phyloP scores from a whole-genome alignment of 1,140 invertebrate species.

The Heliconius himera region DNA sequence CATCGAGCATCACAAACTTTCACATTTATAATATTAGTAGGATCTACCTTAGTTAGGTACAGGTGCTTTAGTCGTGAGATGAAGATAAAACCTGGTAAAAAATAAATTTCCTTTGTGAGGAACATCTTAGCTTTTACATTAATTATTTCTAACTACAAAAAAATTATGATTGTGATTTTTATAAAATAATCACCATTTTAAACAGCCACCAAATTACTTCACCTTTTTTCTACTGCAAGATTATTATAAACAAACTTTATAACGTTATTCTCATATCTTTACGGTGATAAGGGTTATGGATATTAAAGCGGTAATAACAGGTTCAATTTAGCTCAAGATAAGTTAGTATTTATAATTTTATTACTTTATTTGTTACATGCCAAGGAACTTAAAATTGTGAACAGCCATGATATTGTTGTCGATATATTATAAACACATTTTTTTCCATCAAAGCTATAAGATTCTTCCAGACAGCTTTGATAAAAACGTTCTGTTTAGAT shows the following conservation, averaged over 20 bases:
- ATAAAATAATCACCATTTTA: too few species aligned
- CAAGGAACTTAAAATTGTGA: background rate
- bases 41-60: too few species aligned
- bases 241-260: background rate
- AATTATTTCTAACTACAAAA: too few species aligned
- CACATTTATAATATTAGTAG: too few species aligned
- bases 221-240: too few species aligned
- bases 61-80: too few species aligned
- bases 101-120: too few species aligned
- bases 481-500: conserved; percentile 1
- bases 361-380: background rate
- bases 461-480: background rate
- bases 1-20: too few species aligned
- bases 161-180: too few species aligned
- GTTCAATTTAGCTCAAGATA: background rate
- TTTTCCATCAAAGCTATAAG: background rate
- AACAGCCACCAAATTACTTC: too few species aligned
- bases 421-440: background rate
- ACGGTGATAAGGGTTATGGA: background rate
- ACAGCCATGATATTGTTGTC: background rate
- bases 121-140: too few species aligned
- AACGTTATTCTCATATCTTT: background rate
- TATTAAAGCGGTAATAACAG: background rate
- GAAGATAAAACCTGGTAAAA: too few species aligned
- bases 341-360: background rate